Base-by-base conservation (phyloP, 2,888 invertebrate genomes). In the Tenodera sinensis region DNA sequence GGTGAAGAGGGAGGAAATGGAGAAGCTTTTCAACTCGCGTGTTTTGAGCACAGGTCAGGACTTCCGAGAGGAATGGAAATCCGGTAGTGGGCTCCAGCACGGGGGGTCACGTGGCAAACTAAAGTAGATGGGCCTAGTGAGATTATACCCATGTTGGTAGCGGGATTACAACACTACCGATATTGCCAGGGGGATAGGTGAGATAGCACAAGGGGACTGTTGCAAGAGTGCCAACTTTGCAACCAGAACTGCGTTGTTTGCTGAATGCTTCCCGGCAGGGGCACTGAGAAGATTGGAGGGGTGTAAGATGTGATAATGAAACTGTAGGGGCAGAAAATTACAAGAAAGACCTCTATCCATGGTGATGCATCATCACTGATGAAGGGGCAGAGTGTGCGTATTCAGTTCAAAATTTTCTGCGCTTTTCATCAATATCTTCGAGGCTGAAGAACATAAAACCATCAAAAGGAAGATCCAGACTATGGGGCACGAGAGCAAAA, bases 51-150 rank as follows among this genome's bases (percentile, higher is more conserved):
- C 71, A 81, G 86, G 71, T 28, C 81, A 81, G 71, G 81, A 86
- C 81, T 86, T 86, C 86, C 85, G 71, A 30, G 86, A 71, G 81
- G 81, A 85, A 85, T 86, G 81, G 30, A 86, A 86, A 81, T 86
- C 71, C 81, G 81, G 86, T n/a, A 86, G 86, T 3, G 28, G 28
- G 28, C 28, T 15, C 27, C 28, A 28, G 14, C 4, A 25, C 20
- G 54, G 54, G 54, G 54, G 54, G 54, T 54, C 54, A 54, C 54
- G 54, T 54, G 54, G 54, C 54, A 71, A 71, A 71, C 54, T 71
- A 71, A 71, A 71, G 54, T 20, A 71, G 54, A 71, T 71, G 54
- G 54, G 54, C 25, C 54, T 71, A 71, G 54, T 71, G 54, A 71
- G 54, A 71, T 71, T 71, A 71, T 71, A 71, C 54, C 54, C 54